phyloP scores from a whole-genome alignment of 1,140 invertebrate genomes.

The Neodiprion pinetum region DNA sequence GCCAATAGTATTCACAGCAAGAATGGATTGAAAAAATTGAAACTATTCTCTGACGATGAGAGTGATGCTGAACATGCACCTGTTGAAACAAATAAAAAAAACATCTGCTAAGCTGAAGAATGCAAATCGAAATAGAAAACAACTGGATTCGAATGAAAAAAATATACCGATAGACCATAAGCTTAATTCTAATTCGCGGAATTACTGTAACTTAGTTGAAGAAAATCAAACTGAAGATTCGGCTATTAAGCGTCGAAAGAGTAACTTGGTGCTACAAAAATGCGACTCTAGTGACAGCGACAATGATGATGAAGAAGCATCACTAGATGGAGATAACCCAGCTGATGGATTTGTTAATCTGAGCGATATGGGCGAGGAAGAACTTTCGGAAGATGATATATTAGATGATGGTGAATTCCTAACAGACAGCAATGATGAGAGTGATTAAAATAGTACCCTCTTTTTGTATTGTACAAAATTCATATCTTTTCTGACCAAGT shows the following conservation, averaged over 20 bases:
- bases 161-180: no score
- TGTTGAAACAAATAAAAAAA: no score
- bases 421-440: constrained; percentile 27
- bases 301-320: constrained; percentile 20
- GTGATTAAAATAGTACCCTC: constrained; percentile 15
- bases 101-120: no score
- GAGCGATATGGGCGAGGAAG: constrained; percentile 28
- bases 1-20: not conserved
- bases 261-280: constrained; percentile 18
- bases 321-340: constrained; percentile 22
- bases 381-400: constrained; percentile 32
- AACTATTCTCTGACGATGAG: constrained; percentile 35
- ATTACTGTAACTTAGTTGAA: not conserved
- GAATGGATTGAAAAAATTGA: constrained; percentile 26
- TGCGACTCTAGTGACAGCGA: constrained; percentile 27
- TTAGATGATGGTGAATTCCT: constrained; percentile 32
- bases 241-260: constrained; percentile 11
- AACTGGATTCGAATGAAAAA: no score
- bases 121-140: no score
- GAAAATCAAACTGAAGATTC: no score
- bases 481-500: no score
- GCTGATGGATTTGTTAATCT: constrained; percentile 27
- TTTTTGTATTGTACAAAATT: no score
- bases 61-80: constrained; percentile 15
- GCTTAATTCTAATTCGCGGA: not conserved